These are phyloP conservation scores for Bombus vancouverensis DNA, from an alignment of 1,140 invertebrate genomes.

Conservation along the genomic window DNA sequence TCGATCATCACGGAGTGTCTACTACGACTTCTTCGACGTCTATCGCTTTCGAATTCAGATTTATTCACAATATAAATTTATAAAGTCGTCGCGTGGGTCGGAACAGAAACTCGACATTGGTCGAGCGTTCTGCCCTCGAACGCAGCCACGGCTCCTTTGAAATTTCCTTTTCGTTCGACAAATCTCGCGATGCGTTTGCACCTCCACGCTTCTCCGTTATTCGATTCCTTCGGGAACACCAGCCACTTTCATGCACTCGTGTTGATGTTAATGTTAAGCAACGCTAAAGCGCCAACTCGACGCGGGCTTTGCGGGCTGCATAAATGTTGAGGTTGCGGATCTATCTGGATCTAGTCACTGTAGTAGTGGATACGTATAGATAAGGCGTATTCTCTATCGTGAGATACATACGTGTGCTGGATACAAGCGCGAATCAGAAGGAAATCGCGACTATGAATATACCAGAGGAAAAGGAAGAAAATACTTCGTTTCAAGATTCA, in stretches of 20 bases:
- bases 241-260: neutral
- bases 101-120: constrained; percentile 54
- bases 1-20: neutral
- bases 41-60: constrained; percentile 57
- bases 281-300: neutral
- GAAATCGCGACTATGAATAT: constrained; percentile 2
- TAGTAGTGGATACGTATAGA: neutral
- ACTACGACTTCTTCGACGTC: neutral
- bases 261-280: neutral
- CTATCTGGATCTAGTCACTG: neutral
- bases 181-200: constrained; percentile 26
- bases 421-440: neutral
- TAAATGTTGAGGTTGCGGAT: neutral
- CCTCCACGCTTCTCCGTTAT: neutral
- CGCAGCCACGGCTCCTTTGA: neutral
- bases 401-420: neutral
- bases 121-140: neutral
- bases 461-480: neutral
- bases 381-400: neutral
- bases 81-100: constrained; percentile 34
- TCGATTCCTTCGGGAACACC: neutral
- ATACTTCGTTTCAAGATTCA: neutral
- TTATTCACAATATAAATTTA: constrained; percentile 65
- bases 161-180: neutral
- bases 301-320: neutral